A percentile compares a stretch with the other conserved stretches of the same genome.
Evolutionary conservation across 1,140 invertebrate species (phyloP).

Genomic region (Drosophila persimilis): DNA sequence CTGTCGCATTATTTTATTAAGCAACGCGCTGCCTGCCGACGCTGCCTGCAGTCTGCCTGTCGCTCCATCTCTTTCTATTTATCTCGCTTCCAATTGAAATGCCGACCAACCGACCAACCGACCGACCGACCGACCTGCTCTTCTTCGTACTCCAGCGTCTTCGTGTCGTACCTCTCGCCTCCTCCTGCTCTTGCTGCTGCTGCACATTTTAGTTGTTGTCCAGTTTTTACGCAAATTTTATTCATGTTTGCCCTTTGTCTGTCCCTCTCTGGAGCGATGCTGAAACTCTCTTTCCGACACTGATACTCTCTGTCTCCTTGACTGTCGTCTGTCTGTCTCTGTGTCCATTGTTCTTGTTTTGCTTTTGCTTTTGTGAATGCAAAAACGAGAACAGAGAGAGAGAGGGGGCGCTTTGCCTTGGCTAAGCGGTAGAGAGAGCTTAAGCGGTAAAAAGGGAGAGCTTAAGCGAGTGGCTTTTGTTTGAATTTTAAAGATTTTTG

Average conservation of each 20-base stretch:
- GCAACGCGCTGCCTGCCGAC: constrained; percentile 27
- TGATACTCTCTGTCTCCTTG: too few species aligned
- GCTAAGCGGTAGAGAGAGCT: too few species aligned
- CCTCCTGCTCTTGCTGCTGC: not conserved
- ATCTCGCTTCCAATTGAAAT: constrained; percentile 40
- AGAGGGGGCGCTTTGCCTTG: too few species aligned
- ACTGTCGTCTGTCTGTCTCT: too few species aligned
- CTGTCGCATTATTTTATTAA: constrained; percentile 81
- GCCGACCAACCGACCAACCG: not conserved
- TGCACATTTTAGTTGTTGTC: constrained; percentile 68
- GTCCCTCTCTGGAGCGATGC: constrained; percentile 8
- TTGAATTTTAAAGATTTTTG: too few species aligned
- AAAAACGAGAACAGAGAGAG: too few species aligned
- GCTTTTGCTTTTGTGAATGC: too few species aligned
- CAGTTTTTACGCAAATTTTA: constrained; percentile 78
- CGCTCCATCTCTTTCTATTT: constrained; percentile 12
- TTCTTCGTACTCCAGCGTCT: constrained; percentile 3
- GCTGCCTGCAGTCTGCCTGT: constrained; percentile 9
- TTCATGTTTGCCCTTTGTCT: constrained; percentile 60
- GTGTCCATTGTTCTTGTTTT: too few species aligned
- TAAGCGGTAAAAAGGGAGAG: too few species aligned
- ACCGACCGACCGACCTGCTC: not conserved
- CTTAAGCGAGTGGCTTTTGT: too few species aligned
- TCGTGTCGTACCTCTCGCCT: not conserved
- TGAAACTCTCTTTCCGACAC: not conserved